Conservation (phyloP, 1,140 invertebrate species). For the Aphis gossypii region DNA sequence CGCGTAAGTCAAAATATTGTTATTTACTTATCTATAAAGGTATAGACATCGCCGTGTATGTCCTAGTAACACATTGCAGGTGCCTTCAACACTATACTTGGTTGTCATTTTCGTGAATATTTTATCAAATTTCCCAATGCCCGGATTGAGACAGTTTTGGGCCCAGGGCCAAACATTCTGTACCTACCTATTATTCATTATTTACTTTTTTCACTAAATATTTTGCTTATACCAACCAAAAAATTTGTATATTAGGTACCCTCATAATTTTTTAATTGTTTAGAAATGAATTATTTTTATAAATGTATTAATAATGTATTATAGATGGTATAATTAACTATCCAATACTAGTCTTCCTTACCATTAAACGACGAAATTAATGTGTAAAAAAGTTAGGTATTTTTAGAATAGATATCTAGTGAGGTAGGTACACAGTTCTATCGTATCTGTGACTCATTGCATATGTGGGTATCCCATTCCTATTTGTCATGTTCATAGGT, state of each 20-base stretch:
- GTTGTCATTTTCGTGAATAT: not conserved
- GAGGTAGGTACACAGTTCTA: not conserved
- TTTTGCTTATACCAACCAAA: not conserved
- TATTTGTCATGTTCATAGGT: not conserved
- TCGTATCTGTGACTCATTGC: not conserved
- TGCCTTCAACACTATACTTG: not conserved
- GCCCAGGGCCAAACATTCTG: not conserved
- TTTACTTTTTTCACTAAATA: not conserved
- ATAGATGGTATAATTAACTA: not conserved
- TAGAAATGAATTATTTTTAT: not conserved
- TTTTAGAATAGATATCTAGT: not conserved
- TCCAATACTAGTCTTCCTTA: not conserved
- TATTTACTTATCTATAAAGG: not conserved
- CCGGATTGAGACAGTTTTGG: not conserved
- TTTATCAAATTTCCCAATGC: not conserved
- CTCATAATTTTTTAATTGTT: not conserved
- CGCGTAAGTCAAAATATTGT: slow-evolving; percentile 65
- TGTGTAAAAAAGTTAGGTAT: not conserved
- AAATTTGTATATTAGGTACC: too few species aligned
- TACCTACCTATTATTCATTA: not conserved
- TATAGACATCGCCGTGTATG: not conserved
- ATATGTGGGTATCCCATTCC: not conserved
- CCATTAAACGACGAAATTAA: too few species aligned
- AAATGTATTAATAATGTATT: not conserved
- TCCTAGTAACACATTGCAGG: not conserved